Evolutionary conservation across 2,888 invertebrate species (phyloP), one percentile per base, ranked within the genome.

Genomic region (Drepanosiphum platanoidis): DNA sequence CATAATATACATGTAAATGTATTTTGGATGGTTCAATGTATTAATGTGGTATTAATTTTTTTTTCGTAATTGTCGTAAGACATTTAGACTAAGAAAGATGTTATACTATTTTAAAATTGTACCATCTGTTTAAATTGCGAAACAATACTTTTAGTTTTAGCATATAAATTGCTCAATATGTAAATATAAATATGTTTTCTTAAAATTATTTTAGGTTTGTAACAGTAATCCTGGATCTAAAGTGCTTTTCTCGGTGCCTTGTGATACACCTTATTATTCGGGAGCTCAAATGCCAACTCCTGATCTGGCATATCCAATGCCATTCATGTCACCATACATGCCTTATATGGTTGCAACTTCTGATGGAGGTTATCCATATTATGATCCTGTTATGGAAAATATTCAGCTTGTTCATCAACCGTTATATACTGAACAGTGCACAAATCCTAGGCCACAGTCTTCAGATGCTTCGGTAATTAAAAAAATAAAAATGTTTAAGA

Each of bases 281-380:
- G 84, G 84, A 70, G 39, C 68, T 77, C 84, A 84, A 84, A 84
- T 84, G 75, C 77, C 75, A 39, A 30, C 46, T 52, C 39, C 84
- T 58, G 84, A 84, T 58, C 77, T 84, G 84, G 68, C 84, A 30
- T 84, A 84, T 84, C 68, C 84, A 77, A 84, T 84, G 84, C 84
- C 84, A 32, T 58, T 84, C 3, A 84, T 84, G 84, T 84, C 84
- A 39, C 84, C 84, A 58, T 84, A 84, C 30, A 84, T 84, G 84
- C 84, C 84, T 77, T 84, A 84, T 58, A 77, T 84, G 84, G 84
- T 84, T 5, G 75, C 84, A 52, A 58, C 84, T 66, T 77, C 84
- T 32, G 84, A 84, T 84, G 52, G 83, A 52, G 30, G 84, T 84
- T 84, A 84, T n/a, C 84, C 84, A 9, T 84, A 84, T 39, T 84